Evolutionary conservation across 2,888 invertebrate species (phyloP).

Genomic region (Clunio marinus): DNA sequence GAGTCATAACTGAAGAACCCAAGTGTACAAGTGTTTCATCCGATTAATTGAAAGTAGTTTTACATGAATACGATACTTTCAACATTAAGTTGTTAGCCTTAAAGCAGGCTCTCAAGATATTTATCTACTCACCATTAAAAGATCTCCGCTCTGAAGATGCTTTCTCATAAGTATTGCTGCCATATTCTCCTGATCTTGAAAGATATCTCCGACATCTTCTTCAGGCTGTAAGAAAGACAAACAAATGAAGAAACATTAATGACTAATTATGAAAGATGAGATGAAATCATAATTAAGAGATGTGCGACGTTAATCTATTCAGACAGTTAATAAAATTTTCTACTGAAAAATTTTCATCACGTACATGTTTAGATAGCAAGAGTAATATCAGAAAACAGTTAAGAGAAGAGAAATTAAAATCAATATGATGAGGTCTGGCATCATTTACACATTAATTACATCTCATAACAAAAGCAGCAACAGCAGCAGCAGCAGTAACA

Average conservation of each 20-base stretch:
- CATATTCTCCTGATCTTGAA: conserved; percentile 80
- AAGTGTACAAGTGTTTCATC: too few species aligned
- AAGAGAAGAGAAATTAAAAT: background rate
- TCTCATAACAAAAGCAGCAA: background rate
- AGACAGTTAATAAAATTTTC: too few species aligned
- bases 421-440: background rate
- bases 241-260: conserved; percentile 39
- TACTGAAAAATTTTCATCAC: too few species aligned
- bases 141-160: conserved; percentile 70
- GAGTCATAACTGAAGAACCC: too few species aligned
- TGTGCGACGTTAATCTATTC: too few species aligned
- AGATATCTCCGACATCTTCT: conserved; percentile 76
- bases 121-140: conserved; percentile 82
- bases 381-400: background rate
- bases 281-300: too few species aligned
- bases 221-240: conserved; percentile 56
- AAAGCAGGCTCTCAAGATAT: too few species aligned
- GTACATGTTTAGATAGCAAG: too few species aligned
- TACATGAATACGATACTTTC: too few species aligned
- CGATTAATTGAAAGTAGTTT: too few species aligned
- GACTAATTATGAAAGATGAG: too few species aligned
- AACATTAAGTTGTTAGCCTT: too few species aligned
- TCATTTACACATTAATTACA: background rate
- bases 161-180: conserved; percentile 81
- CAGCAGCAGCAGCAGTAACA: background rate